phyloP scores from a whole-genome alignment of 2,888 invertebrate species.

The Clepsis dumicolana region DNA sequence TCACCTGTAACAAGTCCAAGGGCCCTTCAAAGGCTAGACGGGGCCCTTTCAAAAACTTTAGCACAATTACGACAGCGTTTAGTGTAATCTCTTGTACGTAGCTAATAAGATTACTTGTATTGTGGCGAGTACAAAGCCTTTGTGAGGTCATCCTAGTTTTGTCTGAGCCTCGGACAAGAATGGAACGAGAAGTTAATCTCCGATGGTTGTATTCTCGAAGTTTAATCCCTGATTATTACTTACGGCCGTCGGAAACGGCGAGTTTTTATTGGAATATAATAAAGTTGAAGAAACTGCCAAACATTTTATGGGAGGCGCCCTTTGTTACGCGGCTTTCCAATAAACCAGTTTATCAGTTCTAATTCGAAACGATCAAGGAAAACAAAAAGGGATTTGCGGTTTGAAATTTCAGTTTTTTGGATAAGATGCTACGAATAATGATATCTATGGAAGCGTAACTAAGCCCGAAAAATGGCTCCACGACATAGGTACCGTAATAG shows the following conservation, averaged over 20 bases:
- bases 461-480: no score
- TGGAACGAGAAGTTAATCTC: slow-evolving; percentile 2
- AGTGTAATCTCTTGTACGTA: slow-evolving; percentile 51
- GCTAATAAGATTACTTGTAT: slow-evolving; percentile 55
- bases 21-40: not conserved
- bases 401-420: no score
- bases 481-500: no score
- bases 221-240: slow-evolving; percentile 6
- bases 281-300: not conserved
- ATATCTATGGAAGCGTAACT: no score
- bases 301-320: not conserved
- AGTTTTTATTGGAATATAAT: slow-evolving; percentile 1
- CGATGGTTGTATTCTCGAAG: not conserved
- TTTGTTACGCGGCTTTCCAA: not conserved
- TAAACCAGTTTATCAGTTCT: not conserved
- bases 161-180: slow-evolving; percentile 21
- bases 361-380: not conserved
- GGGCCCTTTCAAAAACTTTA: slow-evolving; percentile 55
- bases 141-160: slow-evolving; percentile 50
- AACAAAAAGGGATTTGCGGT: no score
- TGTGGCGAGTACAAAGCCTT: slow-evolving; percentile 52
- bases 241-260: not conserved
- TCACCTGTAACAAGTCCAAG: not conserved
- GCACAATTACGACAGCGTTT: slow-evolving; percentile 54
- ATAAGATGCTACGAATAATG: no score